Percentiles rank a stretch among this genome's conserved stretches.
phyloP scores from a whole-genome alignment of 2,888 invertebrate genomes.

The Rhagonycha fulva region DNA sequence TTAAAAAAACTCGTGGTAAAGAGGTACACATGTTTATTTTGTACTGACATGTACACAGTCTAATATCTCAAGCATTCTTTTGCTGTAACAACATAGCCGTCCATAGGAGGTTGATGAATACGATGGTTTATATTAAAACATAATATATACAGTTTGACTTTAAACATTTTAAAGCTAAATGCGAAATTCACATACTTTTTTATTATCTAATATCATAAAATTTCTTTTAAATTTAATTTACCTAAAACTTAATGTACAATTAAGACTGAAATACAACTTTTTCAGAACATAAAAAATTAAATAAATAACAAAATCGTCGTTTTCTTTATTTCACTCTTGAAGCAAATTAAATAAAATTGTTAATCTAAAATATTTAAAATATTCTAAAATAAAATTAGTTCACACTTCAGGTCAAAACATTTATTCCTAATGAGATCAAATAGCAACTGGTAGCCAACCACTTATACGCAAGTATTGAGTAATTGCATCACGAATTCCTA shows the following conservation, averaged over 20 bases:
- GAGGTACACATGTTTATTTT: neutral
- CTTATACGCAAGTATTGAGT: constrained; percentile 48
- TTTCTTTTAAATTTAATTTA: neutral
- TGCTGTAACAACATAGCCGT: neutral
- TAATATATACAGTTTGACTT: neutral
- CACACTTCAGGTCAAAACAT: neutral
- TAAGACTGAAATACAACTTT: constrained; percentile 1
- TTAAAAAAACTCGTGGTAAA: neutral
- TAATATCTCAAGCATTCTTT: constrained; percentile 8
- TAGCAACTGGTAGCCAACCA: constrained; percentile 47
- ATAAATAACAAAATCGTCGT: neutral
- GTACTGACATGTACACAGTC: constrained; percentile 1
- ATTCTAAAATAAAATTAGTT: neutral
- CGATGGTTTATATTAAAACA: neutral
- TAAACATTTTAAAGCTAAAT: constrained; percentile 3
- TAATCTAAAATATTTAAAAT: neutral
- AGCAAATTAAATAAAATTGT: neutral
- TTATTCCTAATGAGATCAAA: constrained; percentile 11
- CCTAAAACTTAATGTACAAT: neutral
- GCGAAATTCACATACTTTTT: neutral
- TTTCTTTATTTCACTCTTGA: neutral
- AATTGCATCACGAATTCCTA: constrained; percentile 46
- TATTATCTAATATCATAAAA: neutral
- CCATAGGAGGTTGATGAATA: neutral
- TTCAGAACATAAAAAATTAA: neutral